Evolutionary conservation across 1,140 invertebrate species (phyloP), one percentile per base, ranked within the genome.

Genomic region (Drosophila subpulchrella): DNA sequence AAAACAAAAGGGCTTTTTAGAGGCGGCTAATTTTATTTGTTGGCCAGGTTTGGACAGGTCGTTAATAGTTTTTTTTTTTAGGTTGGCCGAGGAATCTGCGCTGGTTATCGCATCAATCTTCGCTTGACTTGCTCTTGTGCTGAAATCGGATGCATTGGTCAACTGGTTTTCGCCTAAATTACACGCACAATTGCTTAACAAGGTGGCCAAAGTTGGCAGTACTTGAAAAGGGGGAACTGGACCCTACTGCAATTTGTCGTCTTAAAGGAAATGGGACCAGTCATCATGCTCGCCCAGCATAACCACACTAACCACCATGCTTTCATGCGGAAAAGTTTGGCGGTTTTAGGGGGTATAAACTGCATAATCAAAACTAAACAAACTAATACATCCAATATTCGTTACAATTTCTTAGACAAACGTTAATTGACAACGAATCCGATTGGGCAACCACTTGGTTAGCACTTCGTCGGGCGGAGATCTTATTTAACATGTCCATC

Each of bases 271-370:
- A 65, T 62, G 15, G 20, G 20, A 42, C 47, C 27, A 80, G 81
- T 80, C 81, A 84, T 80, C 81, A 84, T 82, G 81, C 77, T 65
- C 50, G 62, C 65, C 68, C 8, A 50, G 30, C 24, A 44, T 27
- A 77, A 67, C 78, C 46, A 24, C 48, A 66, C 38, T 8, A 6
- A 8, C 20, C 11, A 12, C 47, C 67, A 8, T n/a, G 2, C 67
- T 71, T 85, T 85, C 53, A 75, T 39, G 75, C 62, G 75, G 78
- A 88, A 86, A 82, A 62, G 27, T 79, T 72, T 57, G n/a, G 57
- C 44, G 48, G 32, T 30, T 38, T 27, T 27, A 27, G 27, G 27
- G 0, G 42, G 15, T 8, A 8, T 36, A 13, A 54, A 50, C 47
- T 73, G 71, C 79, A 79, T 88, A 76, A 86, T 68, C 63, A 44